Base-by-base conservation (phyloP, 2,113 vertebrate species). In the Semicossyphus pulcher region DNA sequence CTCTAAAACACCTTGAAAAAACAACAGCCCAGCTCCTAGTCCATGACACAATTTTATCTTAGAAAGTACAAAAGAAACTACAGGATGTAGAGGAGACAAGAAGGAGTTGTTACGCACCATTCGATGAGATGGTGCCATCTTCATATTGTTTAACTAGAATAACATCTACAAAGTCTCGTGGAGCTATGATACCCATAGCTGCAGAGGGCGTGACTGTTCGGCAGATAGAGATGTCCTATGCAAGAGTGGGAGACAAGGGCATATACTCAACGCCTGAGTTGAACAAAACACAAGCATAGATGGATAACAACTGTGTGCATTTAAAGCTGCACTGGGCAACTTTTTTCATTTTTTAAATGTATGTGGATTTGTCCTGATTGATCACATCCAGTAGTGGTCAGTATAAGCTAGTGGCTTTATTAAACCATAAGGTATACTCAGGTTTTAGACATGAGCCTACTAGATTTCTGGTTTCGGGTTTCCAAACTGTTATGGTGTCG, bases 161-260 rank as follows among this genome's bases (percentile, higher is more conserved):
- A 42, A 97, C 92, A 78, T 99, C 98, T 60, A 99, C 94, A 77
- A 99, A 99, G 69, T 99, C 97, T 81, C 97, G 93, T 28, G 97
- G 97, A 10, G 98, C 95, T 66, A 99, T 98, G 54, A 97, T 91
- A 20, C 92, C 96, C 97, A 98, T 96, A n/a, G 94, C 96, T 7
- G 95, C 96, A 0, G 97, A 95, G 5, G 97, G 94, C 0, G 97
- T 99, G 39, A 95, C 88, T 1, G 96, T 98, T 79, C 96, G 92
- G 90, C 94, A 95, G 2, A 99, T 39, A 0, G 93, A 93, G 25
- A 96, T 25, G 1, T 91, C 89, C 97, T 99, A 84, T 5, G 23
- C 2, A 20, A 84, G 42, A 82, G 32, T 23, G 37, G 47, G 84
- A 84, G 71, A 81, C 57, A 82, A 71, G 26, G 31, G 23, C 59